Percentiles rank a stretch among this genome's conserved stretches.
Evolutionary conservation across 1,140 invertebrate species (phyloP).

Genomic region (Drosophila lini): DNA sequence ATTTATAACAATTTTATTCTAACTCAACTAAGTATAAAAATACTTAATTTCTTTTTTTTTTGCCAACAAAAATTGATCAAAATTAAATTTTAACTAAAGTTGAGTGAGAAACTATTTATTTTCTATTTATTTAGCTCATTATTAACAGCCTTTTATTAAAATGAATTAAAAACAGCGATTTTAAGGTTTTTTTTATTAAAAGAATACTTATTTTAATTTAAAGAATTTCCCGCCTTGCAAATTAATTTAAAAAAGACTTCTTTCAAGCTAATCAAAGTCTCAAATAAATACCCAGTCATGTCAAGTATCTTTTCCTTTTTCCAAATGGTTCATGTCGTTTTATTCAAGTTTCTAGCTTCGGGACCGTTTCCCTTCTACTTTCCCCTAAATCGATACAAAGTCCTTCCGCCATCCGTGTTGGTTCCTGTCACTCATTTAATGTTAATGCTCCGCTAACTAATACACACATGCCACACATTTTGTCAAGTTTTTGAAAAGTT

Average conservation of each 20-base stretch:
- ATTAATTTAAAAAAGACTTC: not conserved
- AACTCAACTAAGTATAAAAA: too few species aligned
- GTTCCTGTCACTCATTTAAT: constrained; percentile 76
- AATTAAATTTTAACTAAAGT: too few species aligned
- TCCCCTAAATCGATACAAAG: constrained; percentile 24
- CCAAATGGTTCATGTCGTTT: not conserved
- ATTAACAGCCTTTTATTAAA: too few species aligned
- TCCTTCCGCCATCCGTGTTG: constrained; percentile 40
- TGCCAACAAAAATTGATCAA: too few species aligned
- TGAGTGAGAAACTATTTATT: too few species aligned
- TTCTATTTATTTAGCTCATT: too few species aligned
- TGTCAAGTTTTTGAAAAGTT: constrained; percentile 76
- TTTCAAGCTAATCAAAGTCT: not conserved
- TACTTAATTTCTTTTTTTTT: too few species aligned
- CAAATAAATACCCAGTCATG: not conserved
- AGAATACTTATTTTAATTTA: not conserved
- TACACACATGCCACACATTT: constrained; percentile 61
- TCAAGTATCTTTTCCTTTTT: not conserved
- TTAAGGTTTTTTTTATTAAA: too few species aligned
- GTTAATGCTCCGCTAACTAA: constrained; percentile 66
- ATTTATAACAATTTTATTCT: too few species aligned
- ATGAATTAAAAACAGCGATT: too few species aligned
- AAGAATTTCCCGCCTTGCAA: not conserved
- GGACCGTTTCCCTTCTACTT: not conserved
- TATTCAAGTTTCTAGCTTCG: not conserved